Conservation (phyloP, 2,797 vertebrate species). For the Phyllotis vaccarum region DNA sequence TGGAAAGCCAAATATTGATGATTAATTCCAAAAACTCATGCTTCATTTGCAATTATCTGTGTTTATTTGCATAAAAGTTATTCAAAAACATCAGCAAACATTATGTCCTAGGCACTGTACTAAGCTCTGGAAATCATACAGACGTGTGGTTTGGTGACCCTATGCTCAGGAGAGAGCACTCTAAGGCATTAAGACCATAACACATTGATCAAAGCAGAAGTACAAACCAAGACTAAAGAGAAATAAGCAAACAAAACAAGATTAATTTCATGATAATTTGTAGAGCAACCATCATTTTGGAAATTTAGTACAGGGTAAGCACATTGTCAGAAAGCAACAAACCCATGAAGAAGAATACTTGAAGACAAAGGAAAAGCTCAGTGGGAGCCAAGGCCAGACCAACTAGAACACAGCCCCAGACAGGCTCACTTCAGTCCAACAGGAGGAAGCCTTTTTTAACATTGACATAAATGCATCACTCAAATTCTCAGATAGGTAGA, state of each 20-base stretch:
- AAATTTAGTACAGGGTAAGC: background rate
- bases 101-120: background rate
- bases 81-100: slow-evolving; percentile 64
- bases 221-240: slow-evolving; percentile 15
- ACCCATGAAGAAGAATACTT: background rate
- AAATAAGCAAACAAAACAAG: background rate
- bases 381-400: fast-evolving
- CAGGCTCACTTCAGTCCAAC: background rate
- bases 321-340: background rate
- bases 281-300: background rate
- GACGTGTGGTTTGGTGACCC: background rate
- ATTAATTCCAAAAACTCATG: slow-evolving; percentile 55
- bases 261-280: slow-evolving; percentile 27
- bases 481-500: background rate
- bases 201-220: background rate
- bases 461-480: background rate
- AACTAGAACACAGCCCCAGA: background rate
- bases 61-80: slow-evolving; percentile 72
- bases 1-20: slow-evolving; percentile 37
- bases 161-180: background rate
- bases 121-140: slow-evolving; percentile 3
- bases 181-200: background rate
- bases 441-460: background rate
- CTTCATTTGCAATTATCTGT: slow-evolving; percentile 60
- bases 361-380: background rate